Evolutionary conservation across 2,113 vertebrate genomes (phyloP), one percentile per base, ranked within the genome.

Genomic region (Climacteris rufus): DNA sequence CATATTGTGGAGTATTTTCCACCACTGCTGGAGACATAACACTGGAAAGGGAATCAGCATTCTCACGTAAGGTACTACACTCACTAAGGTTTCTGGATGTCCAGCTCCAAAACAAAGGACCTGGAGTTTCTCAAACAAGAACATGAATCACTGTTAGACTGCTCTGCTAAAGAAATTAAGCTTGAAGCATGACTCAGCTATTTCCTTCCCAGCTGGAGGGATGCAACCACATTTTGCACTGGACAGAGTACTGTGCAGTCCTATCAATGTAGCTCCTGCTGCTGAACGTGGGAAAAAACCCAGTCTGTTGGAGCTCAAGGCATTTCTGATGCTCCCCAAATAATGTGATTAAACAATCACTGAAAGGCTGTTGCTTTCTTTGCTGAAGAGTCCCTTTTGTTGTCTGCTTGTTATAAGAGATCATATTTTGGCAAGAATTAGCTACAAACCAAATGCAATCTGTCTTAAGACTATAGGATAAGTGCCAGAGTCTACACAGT

Each of bases 41-140:
- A 76, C 11, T 0, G 0, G 30, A 57, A 87, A 9, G 44, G 37
- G 13, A 63, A 44, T 68, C 49, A 76, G n/a, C 0, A 0, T 44
- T 61, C n/a, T 83, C 47, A 23, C 10, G 31, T 57, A 47, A 90
- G 42, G 27, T 45, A 52, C 8, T 89, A 22, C 6, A 12, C 39
- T 94, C n/a, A 50, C 30, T 50, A 77, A 54, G 22, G 31, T 56
- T 89, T 74, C 71, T 40, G 52, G 12, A 61, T 83, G 23, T 66
- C 82, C 63, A 90, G 23, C 70, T 93, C 45, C 54, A 77, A 77
- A 78, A 75, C 11, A 72, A 83, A 87, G 21, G 59, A 89, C 47
- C 54, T 77, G 68, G 44, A 86, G 31, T 77, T 90, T 78, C 83
- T 93, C 88, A 81, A 30, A 49, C 33, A 82, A 81, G 30, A 78